Conservation (phyloP, 1,140 invertebrate genomes). For the Oppia nitens region DNA sequence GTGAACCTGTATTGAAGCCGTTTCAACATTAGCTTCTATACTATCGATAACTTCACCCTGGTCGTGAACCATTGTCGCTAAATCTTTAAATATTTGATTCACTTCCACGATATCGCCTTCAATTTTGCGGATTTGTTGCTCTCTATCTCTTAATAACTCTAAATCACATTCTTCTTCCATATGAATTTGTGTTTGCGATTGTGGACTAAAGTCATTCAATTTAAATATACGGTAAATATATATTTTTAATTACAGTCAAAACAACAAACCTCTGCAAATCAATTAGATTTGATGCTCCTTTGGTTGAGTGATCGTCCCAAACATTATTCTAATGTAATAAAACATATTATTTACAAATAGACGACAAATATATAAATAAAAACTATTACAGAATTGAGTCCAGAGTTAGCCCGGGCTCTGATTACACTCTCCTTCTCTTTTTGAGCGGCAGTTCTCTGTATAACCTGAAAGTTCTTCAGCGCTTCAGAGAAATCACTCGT, state of each 20-base stretch:
- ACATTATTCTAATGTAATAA: too few relatives aligned
- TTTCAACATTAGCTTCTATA: constrained; percentile 89
- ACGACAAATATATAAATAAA: too few relatives aligned
- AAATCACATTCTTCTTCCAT: constrained; percentile 71
- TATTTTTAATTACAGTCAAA: neutral
- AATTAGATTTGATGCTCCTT: constrained; percentile 32
- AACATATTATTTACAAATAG: too few relatives aligned
- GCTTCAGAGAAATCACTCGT: constrained; percentile 83
- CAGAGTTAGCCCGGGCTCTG: constrained; percentile 31
- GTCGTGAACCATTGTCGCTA: constrained; percentile 87
- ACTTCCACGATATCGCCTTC: constrained; percentile 88
- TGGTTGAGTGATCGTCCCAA: constrained; percentile 17
- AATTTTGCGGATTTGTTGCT: constrained; percentile 68
- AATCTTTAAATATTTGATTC: constrained; percentile 95
- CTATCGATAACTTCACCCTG: constrained; percentile 92
- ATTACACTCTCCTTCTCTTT: constrained; percentile 65
- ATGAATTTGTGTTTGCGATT: constrained; percentile 39
- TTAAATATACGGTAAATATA: too few relatives aligned
- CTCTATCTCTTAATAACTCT: constrained; percentile 66
- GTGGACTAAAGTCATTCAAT: too few relatives aligned
- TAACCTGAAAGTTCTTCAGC: constrained; percentile 64
- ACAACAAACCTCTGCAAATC: constrained; percentile 30
- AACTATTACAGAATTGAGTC: constrained; percentile 19
- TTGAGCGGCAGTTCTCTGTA: constrained; percentile 56
- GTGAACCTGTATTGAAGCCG: constrained; percentile 65